Conservation (phyloP, 1,140 invertebrate genomes). For the Neodiprion fabricii region DNA sequence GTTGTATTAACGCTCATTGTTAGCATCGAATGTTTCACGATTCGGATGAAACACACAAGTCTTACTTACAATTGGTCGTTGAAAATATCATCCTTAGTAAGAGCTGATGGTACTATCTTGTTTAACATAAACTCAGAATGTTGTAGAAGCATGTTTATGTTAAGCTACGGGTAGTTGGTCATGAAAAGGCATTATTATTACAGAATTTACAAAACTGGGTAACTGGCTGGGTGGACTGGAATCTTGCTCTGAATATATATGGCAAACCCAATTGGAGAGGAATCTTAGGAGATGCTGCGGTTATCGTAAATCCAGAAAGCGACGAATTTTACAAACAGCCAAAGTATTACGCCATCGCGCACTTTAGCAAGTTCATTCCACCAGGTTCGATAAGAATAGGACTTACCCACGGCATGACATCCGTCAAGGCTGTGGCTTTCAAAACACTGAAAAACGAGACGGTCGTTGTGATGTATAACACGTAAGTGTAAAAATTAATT, state of each 20-base stretch:
- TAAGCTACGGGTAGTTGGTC: constrained; percentile 1
- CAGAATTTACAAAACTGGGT: constrained; percentile 64
- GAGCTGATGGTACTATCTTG: too few species aligned
- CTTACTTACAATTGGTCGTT: too few species aligned
- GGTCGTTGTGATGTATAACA: constrained; percentile 61
- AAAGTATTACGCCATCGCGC: constrained; percentile 75
- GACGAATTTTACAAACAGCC: constrained; percentile 76
- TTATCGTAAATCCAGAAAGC: constrained; percentile 68
- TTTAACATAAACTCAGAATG: too few species aligned
- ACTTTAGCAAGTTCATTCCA: constrained; percentile 71
- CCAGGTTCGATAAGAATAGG: constrained; percentile 56
- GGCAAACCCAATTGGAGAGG: constrained; percentile 76
- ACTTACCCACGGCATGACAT: constrained; percentile 22
- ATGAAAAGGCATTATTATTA: constrained; percentile 19
- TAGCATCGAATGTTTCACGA: too few species aligned
- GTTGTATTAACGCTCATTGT: too few species aligned
- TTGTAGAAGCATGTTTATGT: not conserved
- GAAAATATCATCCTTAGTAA: too few species aligned
- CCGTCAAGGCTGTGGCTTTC: constrained; percentile 56
- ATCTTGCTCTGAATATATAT: constrained; percentile 68
- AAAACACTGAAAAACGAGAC: constrained; percentile 58
- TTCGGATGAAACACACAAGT: too few species aligned
- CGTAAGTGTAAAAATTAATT: constrained; percentile 41
- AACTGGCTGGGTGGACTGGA: constrained; percentile 79
- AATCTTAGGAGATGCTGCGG: constrained; percentile 72